Base-by-base conservation (phyloP, 2,797 vertebrate species). In the Myotis pilosus region DNA sequence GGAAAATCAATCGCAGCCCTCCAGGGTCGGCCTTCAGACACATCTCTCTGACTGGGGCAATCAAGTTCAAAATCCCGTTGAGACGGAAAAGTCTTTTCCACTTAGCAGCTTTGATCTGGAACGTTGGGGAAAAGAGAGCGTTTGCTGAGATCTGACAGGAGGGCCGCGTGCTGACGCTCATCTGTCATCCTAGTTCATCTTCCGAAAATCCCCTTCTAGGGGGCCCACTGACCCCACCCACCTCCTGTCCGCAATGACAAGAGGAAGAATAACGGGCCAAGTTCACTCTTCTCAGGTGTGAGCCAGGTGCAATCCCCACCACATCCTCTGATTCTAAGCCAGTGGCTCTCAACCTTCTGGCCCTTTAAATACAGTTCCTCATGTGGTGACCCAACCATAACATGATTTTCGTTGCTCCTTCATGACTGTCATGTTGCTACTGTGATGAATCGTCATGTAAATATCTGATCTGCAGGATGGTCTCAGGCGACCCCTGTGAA, bases 1-100 rank as follows among this genome's bases (percentile, higher is more conserved):
- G 95, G 95, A 78, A 92, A 88, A 96, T 96, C 94, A 97, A 0
- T 55, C 94, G 95, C 96, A 92, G 87, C 28, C 0, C 33, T 44
- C 92, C 85, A 89, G 44, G 57, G 85, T 41, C 68, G 20, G 74
- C 64, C 36, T 72, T 78, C 68, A 53, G 47, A 44, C 16, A 66
- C 78, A 64, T 71, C 66, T 87, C 87, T 38, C 36, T 64, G 44
- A 44, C 22, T 71, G 89, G 49, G 44, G 83, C 95, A 93, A 94
- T 9, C n/a, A 41, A 81, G 53, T 90, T 95, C 57, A 33, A 90
- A 93, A 79, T 71, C 36, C 38, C 38, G n/a, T 90, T 80, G 55
- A 87, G 89, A 81, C 12, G 44, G 72, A 76, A 94, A 47, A 13
- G 12, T 49, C 87, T 81, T 91, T 93, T 87, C 0, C 2, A 55